phyloP scores from a whole-genome alignment of 2,113 vertebrate genomes.

The Peromyscus maniculatus region DNA sequence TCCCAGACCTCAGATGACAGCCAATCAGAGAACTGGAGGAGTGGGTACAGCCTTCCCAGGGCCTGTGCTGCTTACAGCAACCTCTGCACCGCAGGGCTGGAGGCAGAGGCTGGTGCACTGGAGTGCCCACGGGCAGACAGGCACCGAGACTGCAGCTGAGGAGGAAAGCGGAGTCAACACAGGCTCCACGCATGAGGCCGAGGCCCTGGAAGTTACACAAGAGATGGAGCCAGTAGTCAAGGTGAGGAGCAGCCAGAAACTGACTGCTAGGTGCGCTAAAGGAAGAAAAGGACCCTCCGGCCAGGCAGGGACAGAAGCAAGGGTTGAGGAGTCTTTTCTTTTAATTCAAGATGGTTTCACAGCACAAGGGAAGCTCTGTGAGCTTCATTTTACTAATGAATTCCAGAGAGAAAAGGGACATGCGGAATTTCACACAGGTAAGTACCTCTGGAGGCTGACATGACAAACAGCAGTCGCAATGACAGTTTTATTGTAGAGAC shows the following conservation, averaged over 20 bases:
- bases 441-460: background rate
- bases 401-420: background rate
- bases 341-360: slow-evolving; percentile 14
- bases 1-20: background rate
- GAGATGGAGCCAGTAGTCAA: background rate
- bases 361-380: background rate
- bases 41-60: background rate
- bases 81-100: background rate
- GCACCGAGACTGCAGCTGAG: background rate
- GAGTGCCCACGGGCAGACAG: background rate
- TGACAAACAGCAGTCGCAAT: background rate
- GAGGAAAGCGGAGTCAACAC: background rate
- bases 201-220: background rate
- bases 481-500: slow-evolving; percentile 58
- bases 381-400: slow-evolving; percentile 1
- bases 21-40: background rate
- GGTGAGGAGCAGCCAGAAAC: background rate
- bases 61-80: background rate
- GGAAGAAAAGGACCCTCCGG: background rate
- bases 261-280: background rate
- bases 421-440: slow-evolving; percentile 20
- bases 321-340: background rate
- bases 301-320: background rate
- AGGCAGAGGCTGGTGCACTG: background rate
- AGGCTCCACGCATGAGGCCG: background rate